Evolutionary conservation across 2,888 invertebrate genomes (phyloP), one percentile per base, ranked within the genome.

Genomic region (Ophraella communa): DNA sequence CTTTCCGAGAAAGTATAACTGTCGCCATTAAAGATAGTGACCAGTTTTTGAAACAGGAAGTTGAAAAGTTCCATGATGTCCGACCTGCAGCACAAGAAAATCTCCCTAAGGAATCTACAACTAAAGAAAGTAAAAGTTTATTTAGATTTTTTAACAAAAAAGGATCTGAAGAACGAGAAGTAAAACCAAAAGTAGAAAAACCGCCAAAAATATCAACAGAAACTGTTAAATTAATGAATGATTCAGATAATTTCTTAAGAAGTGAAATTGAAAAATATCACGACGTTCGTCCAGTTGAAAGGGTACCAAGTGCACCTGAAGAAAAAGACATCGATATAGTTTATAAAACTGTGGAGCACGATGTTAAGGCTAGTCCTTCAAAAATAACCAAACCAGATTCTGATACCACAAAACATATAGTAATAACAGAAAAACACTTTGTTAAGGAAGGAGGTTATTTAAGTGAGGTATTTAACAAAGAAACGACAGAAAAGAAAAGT

Each of bases 81-180:
- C 35, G 60, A 42, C 68, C 60, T 30, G n/a, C 53, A 14, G 35
- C 21, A 35, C 17, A 24, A 10, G n/a, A 47, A 39, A n/a, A n/a
- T n/a, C 4, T 21, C 11, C 4, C 20, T 30, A 61, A 20, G 44
- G 45, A 55, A 35, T n/a, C 11, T 24, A 23, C 33, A 20, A 20
- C 23, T 17, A 51, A 59, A 35, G 59, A 33, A 51, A 51, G 23
- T 10, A 51, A 47, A 23, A 70, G 72, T 35, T 70, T 73, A 39
- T 70, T 74, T 21, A 74, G 76, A 20, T 42, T 74, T n/a, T 77
- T 78, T 51, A 67, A 69, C n/a, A 78, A 77, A 61, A 77, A 77
- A 61, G 33, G 71, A 55, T 68, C 73, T 30, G 70, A 72, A 35
- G 69, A 72, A 64, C 55, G 7, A 17, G 62, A 62, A 24, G 11